Evolutionary conservation across 92 coral and sea anemone species (phyloP).

Genomic region (Phenganax stokvisi): DNA sequence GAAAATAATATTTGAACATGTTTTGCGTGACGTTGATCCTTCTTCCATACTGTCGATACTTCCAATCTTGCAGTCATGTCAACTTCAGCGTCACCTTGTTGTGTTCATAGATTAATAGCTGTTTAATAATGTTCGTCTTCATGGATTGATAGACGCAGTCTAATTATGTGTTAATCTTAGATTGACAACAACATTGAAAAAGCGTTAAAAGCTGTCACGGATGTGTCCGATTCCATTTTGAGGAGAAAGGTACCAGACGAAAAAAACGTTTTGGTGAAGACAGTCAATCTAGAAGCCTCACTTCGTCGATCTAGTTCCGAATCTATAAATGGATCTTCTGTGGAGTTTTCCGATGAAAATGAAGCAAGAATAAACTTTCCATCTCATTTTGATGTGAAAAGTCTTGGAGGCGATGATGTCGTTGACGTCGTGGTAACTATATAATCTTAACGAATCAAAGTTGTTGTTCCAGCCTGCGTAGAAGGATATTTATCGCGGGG

Average conservation of each 20-base stretch:
- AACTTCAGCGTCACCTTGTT: too few relatives aligned
- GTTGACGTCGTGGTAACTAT: conserved; percentile 45
- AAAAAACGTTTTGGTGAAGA: conserved; percentile 3
- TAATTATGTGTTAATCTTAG: not conserved
- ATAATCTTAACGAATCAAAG: too few relatives aligned
- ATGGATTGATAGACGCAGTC: not conserved
- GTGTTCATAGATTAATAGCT: too few relatives aligned
- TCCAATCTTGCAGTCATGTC: too few relatives aligned
- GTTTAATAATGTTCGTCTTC: not conserved
- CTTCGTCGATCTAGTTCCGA: not conserved
- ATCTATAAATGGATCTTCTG: conserved; percentile 15
- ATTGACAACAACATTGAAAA: conserved; percentile 6
- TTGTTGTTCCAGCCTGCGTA: too few relatives aligned
- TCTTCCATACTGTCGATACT: too few relatives aligned
- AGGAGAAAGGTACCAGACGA: conserved; percentile 8
- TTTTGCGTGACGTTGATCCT: too few relatives aligned
- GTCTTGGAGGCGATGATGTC: not conserved
- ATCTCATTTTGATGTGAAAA: conserved; percentile 22
- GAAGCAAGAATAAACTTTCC: conserved; percentile 47
- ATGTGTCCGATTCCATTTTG: not conserved
- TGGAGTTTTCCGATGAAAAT: conserved; percentile 20
- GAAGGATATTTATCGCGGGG: not conserved
- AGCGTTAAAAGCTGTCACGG: not conserved
- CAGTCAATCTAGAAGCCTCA: conserved; percentile 4
- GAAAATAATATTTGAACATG: too few relatives aligned